Conservation (phyloP, 2,113 vertebrate species). For the Dromiciops gliroides region DNA sequence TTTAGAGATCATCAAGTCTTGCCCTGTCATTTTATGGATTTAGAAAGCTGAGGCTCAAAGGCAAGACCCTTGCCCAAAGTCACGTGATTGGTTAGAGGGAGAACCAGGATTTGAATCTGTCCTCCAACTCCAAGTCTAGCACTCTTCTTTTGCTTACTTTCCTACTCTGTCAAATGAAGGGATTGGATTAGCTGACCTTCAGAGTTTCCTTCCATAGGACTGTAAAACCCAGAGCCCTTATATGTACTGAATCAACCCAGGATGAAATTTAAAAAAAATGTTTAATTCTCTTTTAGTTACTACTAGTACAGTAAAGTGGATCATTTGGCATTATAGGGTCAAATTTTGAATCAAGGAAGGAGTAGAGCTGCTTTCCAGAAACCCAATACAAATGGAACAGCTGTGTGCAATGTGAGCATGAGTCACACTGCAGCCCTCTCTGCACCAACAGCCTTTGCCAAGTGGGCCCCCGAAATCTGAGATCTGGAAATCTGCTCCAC, state of each 20-base stretch:
- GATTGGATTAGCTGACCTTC: background rate
- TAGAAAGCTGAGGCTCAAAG: background rate
- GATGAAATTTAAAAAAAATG: constrained; percentile 29
- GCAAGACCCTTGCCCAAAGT: background rate
- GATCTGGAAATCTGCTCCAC: constrained; percentile 46
- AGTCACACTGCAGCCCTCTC: constrained; percentile 52
- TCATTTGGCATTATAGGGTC: background rate
- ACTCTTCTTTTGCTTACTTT: background rate
- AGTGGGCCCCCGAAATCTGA: constrained; percentile 33
- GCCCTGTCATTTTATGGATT: background rate
- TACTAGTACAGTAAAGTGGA: background rate
- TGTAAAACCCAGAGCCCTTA: constrained; percentile 20
- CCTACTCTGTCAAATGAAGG: background rate
- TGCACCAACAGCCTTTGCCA: constrained; percentile 55
- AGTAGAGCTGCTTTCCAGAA: constrained; percentile 22
- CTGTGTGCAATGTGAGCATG: constrained; percentile 39
- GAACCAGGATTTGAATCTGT: background rate
- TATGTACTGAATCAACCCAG: background rate
- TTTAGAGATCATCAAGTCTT: background rate
- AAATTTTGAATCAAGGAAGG: constrained; percentile 49
- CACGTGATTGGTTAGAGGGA: background rate
- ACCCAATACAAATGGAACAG: constrained; percentile 61
- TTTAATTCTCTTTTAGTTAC: constrained; percentile 40
- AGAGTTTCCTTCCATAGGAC: background rate
- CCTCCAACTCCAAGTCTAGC: background rate